phyloP scores from a whole-genome alignment of 2,797 vertebrate genomes.

The Peromyscus aztecus region DNA sequence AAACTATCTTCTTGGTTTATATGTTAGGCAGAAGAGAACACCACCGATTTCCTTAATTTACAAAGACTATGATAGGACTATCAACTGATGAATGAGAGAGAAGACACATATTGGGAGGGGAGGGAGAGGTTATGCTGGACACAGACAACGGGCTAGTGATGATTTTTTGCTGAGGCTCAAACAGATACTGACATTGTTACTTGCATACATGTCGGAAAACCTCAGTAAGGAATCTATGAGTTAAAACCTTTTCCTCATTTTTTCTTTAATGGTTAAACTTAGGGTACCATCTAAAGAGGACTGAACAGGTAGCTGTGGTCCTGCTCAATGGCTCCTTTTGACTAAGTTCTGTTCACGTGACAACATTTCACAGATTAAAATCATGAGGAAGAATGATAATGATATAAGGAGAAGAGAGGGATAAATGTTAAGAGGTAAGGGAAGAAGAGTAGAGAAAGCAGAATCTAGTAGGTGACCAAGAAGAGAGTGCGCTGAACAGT shows the following conservation, averaged over 20 bases:
- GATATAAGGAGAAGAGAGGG: rapidly evolving
- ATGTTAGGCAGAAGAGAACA: not conserved
- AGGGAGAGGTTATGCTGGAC: too few species aligned
- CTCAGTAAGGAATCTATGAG: not conserved
- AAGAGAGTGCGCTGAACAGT: not conserved
- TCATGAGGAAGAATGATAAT: not conserved
- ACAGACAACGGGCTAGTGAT: not conserved
- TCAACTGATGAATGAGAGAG: not conserved
- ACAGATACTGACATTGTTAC: not conserved
- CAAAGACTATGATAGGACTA: not conserved
- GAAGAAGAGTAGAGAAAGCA: not conserved
- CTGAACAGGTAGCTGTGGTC: not conserved
- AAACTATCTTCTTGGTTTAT: conserved; percentile 7
- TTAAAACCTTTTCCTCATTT: not conserved
- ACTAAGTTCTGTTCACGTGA: not conserved
- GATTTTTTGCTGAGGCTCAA: not conserved
- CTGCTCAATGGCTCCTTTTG: not conserved
- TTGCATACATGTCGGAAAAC: not conserved
- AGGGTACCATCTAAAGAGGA: not conserved
- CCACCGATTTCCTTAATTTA: not conserved
- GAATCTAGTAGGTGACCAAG: not conserved
- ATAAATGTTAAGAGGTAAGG: rapidly evolving
- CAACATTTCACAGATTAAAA: not conserved
- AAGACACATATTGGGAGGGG: rapidly evolving
- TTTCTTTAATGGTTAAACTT: not conserved